Evolutionary conservation across 2,888 invertebrate species (phyloP), one percentile per base, ranked within the genome.

Genomic region (Baccha elongata): DNA sequence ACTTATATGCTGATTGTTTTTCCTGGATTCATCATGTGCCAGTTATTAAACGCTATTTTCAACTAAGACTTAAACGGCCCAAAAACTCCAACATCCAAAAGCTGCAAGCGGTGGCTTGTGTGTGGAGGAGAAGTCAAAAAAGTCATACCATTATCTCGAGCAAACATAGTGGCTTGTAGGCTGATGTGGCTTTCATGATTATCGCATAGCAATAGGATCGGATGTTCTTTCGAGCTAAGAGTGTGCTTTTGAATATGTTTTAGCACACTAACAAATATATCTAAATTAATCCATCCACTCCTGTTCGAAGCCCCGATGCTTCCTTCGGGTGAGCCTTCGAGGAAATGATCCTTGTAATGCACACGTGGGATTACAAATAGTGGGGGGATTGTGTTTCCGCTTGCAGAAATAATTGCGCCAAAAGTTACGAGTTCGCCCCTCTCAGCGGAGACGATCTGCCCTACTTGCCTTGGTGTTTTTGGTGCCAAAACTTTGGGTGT

Each of bases 391-490:
- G 87, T 86, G 67, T 88, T 87, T 65, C 86, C 87, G 53, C 78
- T 83, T 42, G 87, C 87, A 29, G 85, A 87, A 50, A 86, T 87
- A 26, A 89, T 88, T 64, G 85, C 79, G 7, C 87, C 86, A 35
- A 90, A 80, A 35, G 89, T 89, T 0, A 90, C 87, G 3, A 83
- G 88, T 10, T 88, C 87, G 0, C 89, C 89, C 26, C 88, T 84
- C 85, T 90, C 89, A 0, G 87, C 87, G n/a, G 89, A 89, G 3
- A 88, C 88, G 0, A 88, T 8, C 58, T 88, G 80, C 8, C 88
- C 88, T 0, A 89, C 88, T 79, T 89, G 88, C 81, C 86, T 86
- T 60, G 85, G 85, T 5, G 65, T 55, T 78, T 80, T 86, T 26
- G 50, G 48, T 21, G 86, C 84, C 10, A 87, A 76, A 7, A 87